Evolutionary conservation across 2,888 invertebrate genomes (phyloP), one percentile per base, ranked within the genome.

Genomic region (Metacarcinus magister): DNA sequence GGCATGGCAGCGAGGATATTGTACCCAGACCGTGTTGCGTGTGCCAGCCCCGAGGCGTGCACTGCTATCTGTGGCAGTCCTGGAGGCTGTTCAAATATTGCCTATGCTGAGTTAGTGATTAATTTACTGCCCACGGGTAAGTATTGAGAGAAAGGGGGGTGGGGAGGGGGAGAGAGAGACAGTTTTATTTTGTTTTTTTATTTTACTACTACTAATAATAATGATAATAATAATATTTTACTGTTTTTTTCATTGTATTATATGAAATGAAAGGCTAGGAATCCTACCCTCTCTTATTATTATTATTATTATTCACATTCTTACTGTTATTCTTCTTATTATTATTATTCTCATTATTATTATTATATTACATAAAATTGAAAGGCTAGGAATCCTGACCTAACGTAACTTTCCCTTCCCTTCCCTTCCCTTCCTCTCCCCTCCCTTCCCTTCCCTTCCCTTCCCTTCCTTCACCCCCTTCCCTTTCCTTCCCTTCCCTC

Each of bases 1-100:
- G 98, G 98, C 32, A 98, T 98, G 98, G 97, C 98, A 67, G 97
- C 98, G 48, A 97, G 98, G 75, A 97, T 98, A 19, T 97, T 98
- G 2, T 98, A 97, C 96, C 97, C 98, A 97, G 98, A 98, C 97
- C 97, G 97, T n/a, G 97, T 98, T 16, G 98, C 97, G 0, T 98
- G 98, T 97, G 97, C 97, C 13, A 97, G 97, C 95, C 98, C 98
- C 0, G 97, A 97, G 7, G 97, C 96, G 75, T 98, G 98, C 97
- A 97, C 97, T 92, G 94, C 97, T 39, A 97, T 97, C 5, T 98
- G 98, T 96, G 97, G 97, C 8, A 98, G 97, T 95, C 96, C 97
- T 32, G 97, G 97, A 16, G 98, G 98, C 3, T 98, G 98, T 97
- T 97, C 98, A 2, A 98, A 98, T 97, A 97, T 98, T 82, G 98